Percentiles rank a stretch among this genome's conserved stretches.
phyloP scores from a whole-genome alignment of 2,797 vertebrate genomes.

The Pantherophis alleghaniensis region DNA sequence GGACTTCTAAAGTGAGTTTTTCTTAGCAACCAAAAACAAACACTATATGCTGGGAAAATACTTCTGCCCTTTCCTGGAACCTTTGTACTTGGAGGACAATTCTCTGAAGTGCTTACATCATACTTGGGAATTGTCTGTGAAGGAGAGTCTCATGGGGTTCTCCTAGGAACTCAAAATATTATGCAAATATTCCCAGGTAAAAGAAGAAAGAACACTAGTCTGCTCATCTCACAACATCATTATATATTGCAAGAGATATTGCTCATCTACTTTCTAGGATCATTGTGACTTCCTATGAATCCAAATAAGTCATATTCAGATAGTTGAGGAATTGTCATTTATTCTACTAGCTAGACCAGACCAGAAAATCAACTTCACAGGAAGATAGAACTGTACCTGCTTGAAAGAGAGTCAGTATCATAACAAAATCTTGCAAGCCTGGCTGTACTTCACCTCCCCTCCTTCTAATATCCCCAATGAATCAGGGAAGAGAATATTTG shows the following conservation, averaged over 20 bases:
- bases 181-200: background rate
- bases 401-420: background rate
- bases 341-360: background rate
- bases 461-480: background rate
- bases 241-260: background rate
- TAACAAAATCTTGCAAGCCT: background rate
- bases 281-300: background rate
- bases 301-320: background rate
- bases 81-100: conserved; percentile 13
- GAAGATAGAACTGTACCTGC: background rate
- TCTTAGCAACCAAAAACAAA: conserved; percentile 14
- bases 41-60: background rate
- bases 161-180: conserved; percentile 23
- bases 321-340: background rate
- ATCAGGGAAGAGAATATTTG: background rate
- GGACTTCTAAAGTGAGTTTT: background rate
- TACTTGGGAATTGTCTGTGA: conserved; percentile 6
- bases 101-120: conserved; percentile 9
- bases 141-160: conserved; percentile 22
- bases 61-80: background rate
- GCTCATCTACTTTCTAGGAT: background rate
- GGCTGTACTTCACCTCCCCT: background rate
- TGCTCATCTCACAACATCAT: background rate
- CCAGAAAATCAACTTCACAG: background rate
- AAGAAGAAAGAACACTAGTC: background rate